Evolutionary conservation across 2,797 vertebrate species (phyloP).

Genomic region (Octomys mimax): DNA sequence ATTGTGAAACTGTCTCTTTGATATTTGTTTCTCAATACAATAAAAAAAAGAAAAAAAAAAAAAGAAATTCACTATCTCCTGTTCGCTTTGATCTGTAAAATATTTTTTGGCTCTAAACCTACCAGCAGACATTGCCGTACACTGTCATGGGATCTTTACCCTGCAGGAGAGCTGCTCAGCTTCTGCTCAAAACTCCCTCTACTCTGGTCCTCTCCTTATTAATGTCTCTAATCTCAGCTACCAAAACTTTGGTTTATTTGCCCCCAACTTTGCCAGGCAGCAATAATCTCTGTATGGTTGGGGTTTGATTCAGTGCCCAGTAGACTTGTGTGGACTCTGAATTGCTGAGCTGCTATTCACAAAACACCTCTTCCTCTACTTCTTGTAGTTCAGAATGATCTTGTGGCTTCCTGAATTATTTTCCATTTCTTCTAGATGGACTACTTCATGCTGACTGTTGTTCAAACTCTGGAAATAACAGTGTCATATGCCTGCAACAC

Average conservation of each 20-base stretch:
- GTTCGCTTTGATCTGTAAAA: background rate
- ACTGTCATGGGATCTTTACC: background rate
- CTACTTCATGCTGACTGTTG: background rate
- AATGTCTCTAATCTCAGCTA: background rate
- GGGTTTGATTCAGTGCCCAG: background rate
- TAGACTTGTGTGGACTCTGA: background rate
- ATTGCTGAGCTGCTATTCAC: background rate
- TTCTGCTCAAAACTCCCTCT: background rate
- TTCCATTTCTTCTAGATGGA: background rate
- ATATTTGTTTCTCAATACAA: too few species aligned
- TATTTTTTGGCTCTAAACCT: background rate
- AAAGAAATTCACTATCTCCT: too few species aligned
- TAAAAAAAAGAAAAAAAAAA: too few species aligned
- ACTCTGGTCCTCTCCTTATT: background rate
- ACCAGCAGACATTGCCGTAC: background rate
- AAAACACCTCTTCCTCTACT: background rate
- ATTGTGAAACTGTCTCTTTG: too few species aligned
- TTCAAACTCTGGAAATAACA: background rate
- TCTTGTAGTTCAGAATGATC: background rate
- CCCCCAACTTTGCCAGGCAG: background rate
- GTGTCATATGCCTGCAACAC: background rate
- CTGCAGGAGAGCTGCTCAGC: background rate
- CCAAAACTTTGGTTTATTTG: background rate
- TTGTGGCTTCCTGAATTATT: constrained; percentile 3
- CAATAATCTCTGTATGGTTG: background rate